These are phyloP conservation scores for Neolamprologus devosi DNA, from an alignment of 2,113 vertebrate species.

Conservation along the genomic window DNA sequence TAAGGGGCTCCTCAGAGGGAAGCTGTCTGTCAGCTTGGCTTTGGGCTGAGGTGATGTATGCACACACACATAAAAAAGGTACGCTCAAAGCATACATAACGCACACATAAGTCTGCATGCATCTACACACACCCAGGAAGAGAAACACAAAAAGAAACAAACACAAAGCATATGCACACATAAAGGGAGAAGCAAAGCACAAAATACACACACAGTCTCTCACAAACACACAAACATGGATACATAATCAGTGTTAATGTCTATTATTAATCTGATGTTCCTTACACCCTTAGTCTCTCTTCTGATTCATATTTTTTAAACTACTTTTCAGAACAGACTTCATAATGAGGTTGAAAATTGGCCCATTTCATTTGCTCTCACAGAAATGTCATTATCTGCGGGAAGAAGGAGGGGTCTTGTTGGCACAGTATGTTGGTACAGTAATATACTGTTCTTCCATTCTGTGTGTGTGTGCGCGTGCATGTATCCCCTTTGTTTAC, in stretches of 20 bases:
- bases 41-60: slow-evolving; percentile 23
- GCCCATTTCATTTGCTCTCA: slow-evolving; percentile 47
- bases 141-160: not conserved
- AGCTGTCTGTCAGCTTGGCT: slow-evolving; percentile 59
- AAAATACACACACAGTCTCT: not conserved
- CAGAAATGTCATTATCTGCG: slow-evolving; percentile 38
- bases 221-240: not conserved
- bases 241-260: not conserved
- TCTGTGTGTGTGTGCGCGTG: not conserved
- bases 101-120: not conserved
- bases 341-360: slow-evolving; percentile 50
- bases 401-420: not conserved
- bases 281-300: not conserved
- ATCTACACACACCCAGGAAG: not conserved
- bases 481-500: not conserved
- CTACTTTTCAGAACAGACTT: not conserved
- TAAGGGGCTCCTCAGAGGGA: slow-evolving; percentile 47
- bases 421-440: not conserved
- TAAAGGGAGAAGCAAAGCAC: not conserved
- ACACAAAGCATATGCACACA: not conserved
- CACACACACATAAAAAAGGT: not conserved
- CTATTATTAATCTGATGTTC: not conserved
- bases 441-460: slow-evolving; percentile 5
- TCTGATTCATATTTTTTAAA: not conserved
- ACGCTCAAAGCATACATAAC: slow-evolving; percentile 13